Conservation (phyloP, 2,797 vertebrate genomes). For the Heliangelus exortis region DNA sequence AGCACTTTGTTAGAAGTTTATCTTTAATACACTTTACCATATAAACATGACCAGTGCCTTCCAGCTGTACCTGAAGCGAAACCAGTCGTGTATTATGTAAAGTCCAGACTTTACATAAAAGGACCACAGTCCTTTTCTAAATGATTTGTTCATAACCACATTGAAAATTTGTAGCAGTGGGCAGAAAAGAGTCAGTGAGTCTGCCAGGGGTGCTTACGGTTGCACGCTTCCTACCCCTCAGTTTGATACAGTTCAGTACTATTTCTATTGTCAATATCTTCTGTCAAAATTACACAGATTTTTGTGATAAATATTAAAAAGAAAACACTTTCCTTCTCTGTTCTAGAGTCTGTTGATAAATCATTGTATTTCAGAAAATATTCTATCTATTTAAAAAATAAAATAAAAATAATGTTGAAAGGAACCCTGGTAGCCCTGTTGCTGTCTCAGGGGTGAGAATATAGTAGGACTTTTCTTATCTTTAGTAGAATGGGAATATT, state of each 20-base stretch:
- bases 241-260: not conserved
- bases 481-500: not conserved
- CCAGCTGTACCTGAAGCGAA: not conserved
- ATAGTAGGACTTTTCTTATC: not conserved
- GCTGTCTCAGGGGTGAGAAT: not conserved
- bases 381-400: not conserved
- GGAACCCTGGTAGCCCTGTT: not conserved
- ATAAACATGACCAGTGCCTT: not conserved
- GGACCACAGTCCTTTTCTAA: not conserved
- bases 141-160: not conserved
- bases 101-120: not conserved
- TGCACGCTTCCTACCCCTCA: not conserved
- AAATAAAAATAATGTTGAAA: not conserved
- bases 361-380: not conserved
- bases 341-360: not conserved
- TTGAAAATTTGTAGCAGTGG: not conserved
- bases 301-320: not conserved
- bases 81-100: rapidly evolving
- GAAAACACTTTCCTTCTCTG: not conserved
- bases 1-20: not conserved
- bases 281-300: not conserved
- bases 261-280: not conserved
- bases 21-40: not conserved
- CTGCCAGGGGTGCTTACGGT: not conserved
- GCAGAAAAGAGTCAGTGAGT: not conserved